Percentiles rank a stretch among this genome's conserved stretches.
Evolutionary conservation across 2,888 invertebrate genomes (phyloP).

Genomic region (Torymus aiolomorphi): DNA sequence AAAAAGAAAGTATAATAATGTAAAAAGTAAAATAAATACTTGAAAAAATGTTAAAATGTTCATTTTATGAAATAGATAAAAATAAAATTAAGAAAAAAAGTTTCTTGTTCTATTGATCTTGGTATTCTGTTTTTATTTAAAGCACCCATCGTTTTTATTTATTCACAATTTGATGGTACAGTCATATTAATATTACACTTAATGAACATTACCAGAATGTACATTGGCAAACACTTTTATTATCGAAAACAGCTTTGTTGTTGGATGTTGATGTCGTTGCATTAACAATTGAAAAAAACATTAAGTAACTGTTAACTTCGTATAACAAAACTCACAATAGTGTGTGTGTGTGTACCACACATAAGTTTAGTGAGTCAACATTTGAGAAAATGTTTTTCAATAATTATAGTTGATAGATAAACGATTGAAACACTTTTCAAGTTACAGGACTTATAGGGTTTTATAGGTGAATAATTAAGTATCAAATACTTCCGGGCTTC

Average conservation of each 20-base stretch:
- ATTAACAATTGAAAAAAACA: constrained; percentile 33
- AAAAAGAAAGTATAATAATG: too few relatives aligned
- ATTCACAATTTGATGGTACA: constrained; percentile 43
- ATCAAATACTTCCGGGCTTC: too few relatives aligned
- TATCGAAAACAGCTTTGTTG: constrained; percentile 5
- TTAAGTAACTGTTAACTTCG: constrained; percentile 25
- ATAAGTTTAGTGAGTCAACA: constrained; percentile 37
- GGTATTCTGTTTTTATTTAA: constrained; percentile 4
- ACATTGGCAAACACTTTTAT: constrained; percentile 19
- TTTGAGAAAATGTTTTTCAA: not conserved
- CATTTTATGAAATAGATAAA: too few relatives aligned
- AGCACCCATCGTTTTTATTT: constrained; percentile 48
- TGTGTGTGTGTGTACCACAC: too few relatives aligned
- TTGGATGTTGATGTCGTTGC: constrained; percentile 14
- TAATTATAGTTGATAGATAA: too few relatives aligned
- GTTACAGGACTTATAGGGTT: too few relatives aligned
- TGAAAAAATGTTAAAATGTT: too few relatives aligned
- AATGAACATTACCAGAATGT: constrained; percentile 53
- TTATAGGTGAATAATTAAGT: too few relatives aligned
- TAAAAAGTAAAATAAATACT: too few relatives aligned
- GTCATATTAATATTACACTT: constrained; percentile 32
- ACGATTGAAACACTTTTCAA: too few relatives aligned
- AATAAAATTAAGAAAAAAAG: too few relatives aligned
- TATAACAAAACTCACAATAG: constrained; percentile 20
- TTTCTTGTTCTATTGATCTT: too few relatives aligned